phyloP scores from a whole-genome alignment of 2,113 vertebrate species.

The Chelonoidis abingdonii region DNA sequence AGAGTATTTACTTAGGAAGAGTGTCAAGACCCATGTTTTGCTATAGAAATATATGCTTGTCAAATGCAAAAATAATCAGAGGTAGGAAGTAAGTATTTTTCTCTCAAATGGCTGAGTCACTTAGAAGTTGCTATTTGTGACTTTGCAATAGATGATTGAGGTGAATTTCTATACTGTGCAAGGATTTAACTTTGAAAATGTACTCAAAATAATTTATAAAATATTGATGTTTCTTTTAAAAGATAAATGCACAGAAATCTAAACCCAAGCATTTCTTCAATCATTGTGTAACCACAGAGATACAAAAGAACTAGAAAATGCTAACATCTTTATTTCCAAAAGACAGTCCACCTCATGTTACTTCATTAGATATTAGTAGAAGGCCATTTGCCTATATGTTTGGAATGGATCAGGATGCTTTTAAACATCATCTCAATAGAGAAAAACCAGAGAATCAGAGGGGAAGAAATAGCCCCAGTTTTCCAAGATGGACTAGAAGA shows the following conservation, averaged over 20 bases:
- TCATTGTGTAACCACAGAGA: not conserved
- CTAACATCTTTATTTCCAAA: not conserved
- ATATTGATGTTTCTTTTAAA: not conserved
- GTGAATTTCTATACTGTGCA: too few species aligned
- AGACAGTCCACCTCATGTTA: not conserved
- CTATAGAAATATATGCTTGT: constrained; percentile 9
- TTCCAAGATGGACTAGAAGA: too few species aligned
- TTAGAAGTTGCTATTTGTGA: constrained; percentile 1
- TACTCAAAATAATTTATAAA: not conserved
- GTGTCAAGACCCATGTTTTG: not conserved
- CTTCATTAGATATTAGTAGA: not conserved
- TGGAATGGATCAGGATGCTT: not conserved
- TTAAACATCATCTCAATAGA: not conserved
- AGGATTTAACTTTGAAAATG: too few species aligned
- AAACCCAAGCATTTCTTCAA: not conserved
- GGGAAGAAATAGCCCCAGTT: too few species aligned
- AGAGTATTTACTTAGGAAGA: constrained; percentile 22
- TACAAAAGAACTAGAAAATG: not conserved
- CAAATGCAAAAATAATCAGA: not conserved
- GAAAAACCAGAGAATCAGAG: not conserved
- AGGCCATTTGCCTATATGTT: not conserved
- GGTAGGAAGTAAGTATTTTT: not conserved
- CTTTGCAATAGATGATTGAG: not conserved
- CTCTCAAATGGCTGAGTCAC: not conserved
- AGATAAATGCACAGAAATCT: not conserved